Conservation (phyloP, 2,888 invertebrate species). For the Pollenia angustigena region DNA sequence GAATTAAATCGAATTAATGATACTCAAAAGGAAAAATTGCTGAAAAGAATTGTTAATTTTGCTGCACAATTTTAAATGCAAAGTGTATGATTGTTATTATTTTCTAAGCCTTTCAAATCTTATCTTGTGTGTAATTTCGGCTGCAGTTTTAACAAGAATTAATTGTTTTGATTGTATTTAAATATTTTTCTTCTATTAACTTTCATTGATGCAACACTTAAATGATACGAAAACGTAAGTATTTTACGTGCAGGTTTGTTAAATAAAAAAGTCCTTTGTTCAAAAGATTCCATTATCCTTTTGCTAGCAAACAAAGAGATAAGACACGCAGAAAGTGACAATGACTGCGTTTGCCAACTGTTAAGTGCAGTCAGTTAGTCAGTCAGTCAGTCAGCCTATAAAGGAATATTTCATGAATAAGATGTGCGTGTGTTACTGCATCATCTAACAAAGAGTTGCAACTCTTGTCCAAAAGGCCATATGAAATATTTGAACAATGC, state of each 20-base stretch:
- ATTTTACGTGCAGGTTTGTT: neutral
- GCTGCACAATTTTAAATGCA: too few species aligned
- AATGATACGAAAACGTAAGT: too few species aligned
- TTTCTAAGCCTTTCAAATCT: too few species aligned
- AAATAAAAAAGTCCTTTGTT: slow-evolving; percentile 8
- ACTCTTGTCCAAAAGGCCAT: slow-evolving; percentile 40
- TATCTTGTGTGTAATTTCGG: too few species aligned
- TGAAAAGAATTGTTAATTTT: too few species aligned
- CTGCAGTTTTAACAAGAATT: too few species aligned
- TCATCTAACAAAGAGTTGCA: slow-evolving; percentile 20
- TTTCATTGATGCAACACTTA: too few species aligned
- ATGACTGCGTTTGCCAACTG: slow-evolving; percentile 29
- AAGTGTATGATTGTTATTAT: too few species aligned
- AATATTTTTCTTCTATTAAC: too few species aligned
- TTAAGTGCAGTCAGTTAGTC: neutral
- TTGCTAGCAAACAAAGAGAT: slow-evolving; percentile 27
- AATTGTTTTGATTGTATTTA: too few species aligned
- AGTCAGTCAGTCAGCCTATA: neutral
- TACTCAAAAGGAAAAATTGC: too few species aligned
- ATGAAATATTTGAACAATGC: slow-evolving; percentile 44
- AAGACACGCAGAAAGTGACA: slow-evolving; percentile 40
- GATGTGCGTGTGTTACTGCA: slow-evolving; percentile 36
- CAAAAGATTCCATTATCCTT: slow-evolving; percentile 20
- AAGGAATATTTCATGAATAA: slow-evolving; percentile 6
- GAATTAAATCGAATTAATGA: too few species aligned